Conservation (phyloP, 53 echinoderm and acorn worm species). For the Henricia sp. region DNA sequence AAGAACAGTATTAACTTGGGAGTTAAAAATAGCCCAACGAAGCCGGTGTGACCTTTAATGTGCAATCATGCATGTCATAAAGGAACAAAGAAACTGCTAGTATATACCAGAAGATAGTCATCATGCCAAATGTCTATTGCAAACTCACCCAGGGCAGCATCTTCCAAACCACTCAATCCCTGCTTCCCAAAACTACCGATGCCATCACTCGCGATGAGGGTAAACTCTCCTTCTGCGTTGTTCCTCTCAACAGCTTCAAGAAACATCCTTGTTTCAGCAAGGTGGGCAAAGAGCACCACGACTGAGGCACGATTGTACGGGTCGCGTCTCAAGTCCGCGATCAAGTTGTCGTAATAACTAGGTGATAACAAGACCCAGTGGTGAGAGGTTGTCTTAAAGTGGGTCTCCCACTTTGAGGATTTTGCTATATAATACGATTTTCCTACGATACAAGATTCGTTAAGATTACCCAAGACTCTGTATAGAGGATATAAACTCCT, state of each 20-base stretch:
- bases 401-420: no score
- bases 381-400: no score
- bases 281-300: slow-evolving; percentile 81
- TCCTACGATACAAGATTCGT: neutral
- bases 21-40: no score
- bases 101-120: no score
- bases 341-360: slow-evolving; percentile 40
- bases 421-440: no score
- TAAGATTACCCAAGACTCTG: no score
- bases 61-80: no score
- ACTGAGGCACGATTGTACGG: slow-evolving; percentile 71
- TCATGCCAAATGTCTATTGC: neutral
- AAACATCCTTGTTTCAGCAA: slow-evolving; percentile 58
- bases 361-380: neutral
- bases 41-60: no score
- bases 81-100: no score
- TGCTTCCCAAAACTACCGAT: slow-evolving; percentile 68
- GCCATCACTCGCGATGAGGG: slow-evolving; percentile 77
- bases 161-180: slow-evolving; percentile 48
- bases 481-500: no score
- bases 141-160: slow-evolving; percentile 68
- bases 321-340: slow-evolving; percentile 55
- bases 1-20: no score
- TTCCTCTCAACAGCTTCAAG: slow-evolving; percentile 44
- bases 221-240: slow-evolving; percentile 35